Base-by-base conservation (phyloP, 2,797 vertebrate species). In the Oreochromis grahami region DNA sequence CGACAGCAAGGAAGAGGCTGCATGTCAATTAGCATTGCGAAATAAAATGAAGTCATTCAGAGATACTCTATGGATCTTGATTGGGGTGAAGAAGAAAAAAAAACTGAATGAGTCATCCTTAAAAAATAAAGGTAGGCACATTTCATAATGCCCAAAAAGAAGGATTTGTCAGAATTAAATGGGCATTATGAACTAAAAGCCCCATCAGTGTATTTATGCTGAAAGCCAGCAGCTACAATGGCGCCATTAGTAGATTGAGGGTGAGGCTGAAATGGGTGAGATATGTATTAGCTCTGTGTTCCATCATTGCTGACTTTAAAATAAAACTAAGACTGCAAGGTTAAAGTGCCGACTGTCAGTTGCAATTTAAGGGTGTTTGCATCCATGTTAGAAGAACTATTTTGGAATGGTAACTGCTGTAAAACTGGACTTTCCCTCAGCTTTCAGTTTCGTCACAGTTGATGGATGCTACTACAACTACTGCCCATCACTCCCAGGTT, bases 271-370 rank as follows among this genome's bases (percentile, higher is more conserved):
- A 79, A 77, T 60, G 48, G 80, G 19, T 13, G 36, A 86, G 21
- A 32, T 50, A 19, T 48, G 80, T 14, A 51, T 60, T 77, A 11
- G 55, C 70, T 24, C 48, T 45, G 50, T 29, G 15, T 19, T 85
- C 32, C 7, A 38, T 29, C 43, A 45, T 38, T 38, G 60, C 83
- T 51, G 32, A n/a, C n/a, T 81, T 48, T 4, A 5, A 83, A 56
- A 84, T 77, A 32, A 77, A 79, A 78, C 36, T 50, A 17, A 38
- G 55, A 50, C 45, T 8, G 4, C n/a, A 38, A 78, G 26, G 79
- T 90, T 41, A 78, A 82, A 82, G 76, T 17, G 58, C 83, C 80
- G 77, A 65, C 77, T 52, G 85, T 60, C 50, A 51, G 68, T 14
- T 60, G 24, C 32, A 45, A 63, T 56, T 79, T 29, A 13, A 82